A percentile compares a stretch with the other conserved stretches of the same genome.
Conservation (phyloP, 2,797 vertebrate genomes). For the Champsocephalus esox region DNA sequence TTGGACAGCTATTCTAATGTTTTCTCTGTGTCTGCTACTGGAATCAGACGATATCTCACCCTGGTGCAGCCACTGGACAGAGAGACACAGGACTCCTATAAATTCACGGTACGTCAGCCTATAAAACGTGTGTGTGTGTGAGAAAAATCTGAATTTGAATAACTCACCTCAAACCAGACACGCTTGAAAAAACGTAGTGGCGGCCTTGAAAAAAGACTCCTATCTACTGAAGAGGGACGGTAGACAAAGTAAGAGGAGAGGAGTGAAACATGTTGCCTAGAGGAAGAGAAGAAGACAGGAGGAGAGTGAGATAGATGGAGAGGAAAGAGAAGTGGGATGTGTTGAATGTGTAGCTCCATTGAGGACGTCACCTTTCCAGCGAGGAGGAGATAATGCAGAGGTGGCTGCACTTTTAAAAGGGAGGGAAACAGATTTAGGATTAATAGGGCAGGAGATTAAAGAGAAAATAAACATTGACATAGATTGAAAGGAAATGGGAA, state of each 20-base stretch:
- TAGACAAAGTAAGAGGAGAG: constrained; percentile 1
- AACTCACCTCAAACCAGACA: constrained; percentile 16
- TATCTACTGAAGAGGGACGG: constrained; percentile 7
- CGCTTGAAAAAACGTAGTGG: background rate
- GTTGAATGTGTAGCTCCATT: background rate
- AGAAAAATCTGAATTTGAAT: constrained; percentile 35
- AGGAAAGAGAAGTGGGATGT: background rate
- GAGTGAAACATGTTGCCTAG: background rate
- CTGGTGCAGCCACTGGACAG: constrained; percentile 93
- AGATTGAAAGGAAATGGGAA: no score
- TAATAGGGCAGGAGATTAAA: constrained; percentile 8
- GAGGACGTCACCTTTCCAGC: background rate
- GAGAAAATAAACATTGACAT: constrained; percentile 10
- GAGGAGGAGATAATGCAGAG: background rate
- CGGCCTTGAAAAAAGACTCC: background rate
- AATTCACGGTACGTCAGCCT: constrained; percentile 87
- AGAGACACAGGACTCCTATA: constrained; percentile 92
- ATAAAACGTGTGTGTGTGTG: background rate
- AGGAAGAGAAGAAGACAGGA: background rate
- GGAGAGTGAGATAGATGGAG: background rate
- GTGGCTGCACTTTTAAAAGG: background rate
- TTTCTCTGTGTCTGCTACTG: constrained; percentile 89
- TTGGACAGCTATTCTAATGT: constrained; percentile 88
- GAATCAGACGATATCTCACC: constrained; percentile 92
- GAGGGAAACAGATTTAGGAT: constrained; percentile 10